Evolutionary conservation across 2,888 invertebrate genomes (phyloP), one percentile per base, ranked within the genome.

Genomic region (Lycaena phlaeas): DNA sequence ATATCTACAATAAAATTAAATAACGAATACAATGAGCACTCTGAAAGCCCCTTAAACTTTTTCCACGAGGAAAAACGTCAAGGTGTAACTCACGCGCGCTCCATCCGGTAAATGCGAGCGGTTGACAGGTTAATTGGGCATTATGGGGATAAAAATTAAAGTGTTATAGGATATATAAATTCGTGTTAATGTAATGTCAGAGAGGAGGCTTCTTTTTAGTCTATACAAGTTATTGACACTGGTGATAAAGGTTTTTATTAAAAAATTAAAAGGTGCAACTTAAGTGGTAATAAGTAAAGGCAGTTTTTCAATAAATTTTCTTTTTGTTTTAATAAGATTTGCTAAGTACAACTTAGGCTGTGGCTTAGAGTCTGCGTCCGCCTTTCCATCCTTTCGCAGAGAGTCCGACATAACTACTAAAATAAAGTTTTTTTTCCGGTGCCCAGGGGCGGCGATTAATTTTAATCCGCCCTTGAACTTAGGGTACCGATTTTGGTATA

Each of bases 1-100:
- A 34, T 34, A 34, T 34, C 22, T 18, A 34, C 22, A 34, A 0
- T 22, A 22, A 34, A 34, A 34, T 34, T 34, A 34, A 34, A 34
- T 22, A 22, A 22, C 9, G 22, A 5, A 22, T 22, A 12, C 11
- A 34, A 31, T 11, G 31, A 11, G 2, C 17, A 11, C 12, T 34
- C 22, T 11, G 18, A 7, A 18, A 18, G 34, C 17, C 18, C 12
- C 22, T 34, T 12, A 31, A 31, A 34, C 11, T 34, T 34, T 34
- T 34, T 22, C 34, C 17, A 10, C 22, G 34, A 34, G 18, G 18
- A 34, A 34, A 34, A 34, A 34, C 11, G 9, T 5, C 34, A 34
- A 11, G 3, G 34, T 11, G 12, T 34, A 34, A 22, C 11, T 5
- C 2, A 22, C 7, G 22, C 22, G 22, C 2, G 9, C 22, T 22